These are phyloP conservation scores for Aplysina aerophoba DNA, from an alignment of 37 sponge, comb jelly and placozoan genomes.

Conservation along the genomic window DNA sequence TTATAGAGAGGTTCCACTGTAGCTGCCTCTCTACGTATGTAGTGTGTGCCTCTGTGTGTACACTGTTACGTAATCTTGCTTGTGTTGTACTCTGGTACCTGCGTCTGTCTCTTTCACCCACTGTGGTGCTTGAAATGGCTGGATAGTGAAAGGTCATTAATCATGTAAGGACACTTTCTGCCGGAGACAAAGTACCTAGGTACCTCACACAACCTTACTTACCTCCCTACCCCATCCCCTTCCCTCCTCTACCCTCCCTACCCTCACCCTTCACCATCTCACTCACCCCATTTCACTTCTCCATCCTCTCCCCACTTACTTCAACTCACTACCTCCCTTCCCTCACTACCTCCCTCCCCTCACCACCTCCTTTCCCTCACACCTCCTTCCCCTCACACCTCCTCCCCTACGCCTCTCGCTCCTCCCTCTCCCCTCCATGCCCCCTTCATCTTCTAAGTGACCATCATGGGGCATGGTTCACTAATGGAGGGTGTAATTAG, in stretches of 20 bases:
- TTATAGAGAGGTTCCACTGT: no score
- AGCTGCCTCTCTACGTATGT: no score
- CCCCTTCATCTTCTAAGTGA: background rate
- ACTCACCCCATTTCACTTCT: no score
- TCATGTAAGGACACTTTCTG: no score
- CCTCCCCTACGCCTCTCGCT: background rate
- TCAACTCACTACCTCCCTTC: background rate
- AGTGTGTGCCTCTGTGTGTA: no score
- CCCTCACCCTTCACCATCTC: background rate
- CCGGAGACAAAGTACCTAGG: constrained; percentile 9
- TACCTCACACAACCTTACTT: background rate
- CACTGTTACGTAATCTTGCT: no score
- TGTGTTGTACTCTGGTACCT: no score
- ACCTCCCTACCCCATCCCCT: background rate
- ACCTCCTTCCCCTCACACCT: background rate
- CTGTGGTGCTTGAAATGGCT: no score
- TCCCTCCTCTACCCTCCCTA: background rate
- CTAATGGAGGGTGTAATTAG: no score
- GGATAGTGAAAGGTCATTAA: no score
- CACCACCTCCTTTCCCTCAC: background rate
- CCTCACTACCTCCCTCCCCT: background rate
- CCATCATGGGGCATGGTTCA: no score
- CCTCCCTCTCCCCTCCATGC: background rate
- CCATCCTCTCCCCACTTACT: background rate
- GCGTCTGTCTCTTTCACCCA: no score